phyloP scores from a whole-genome alignment of 2,113 vertebrate genomes.

The Nesospiza acunhae region DNA sequence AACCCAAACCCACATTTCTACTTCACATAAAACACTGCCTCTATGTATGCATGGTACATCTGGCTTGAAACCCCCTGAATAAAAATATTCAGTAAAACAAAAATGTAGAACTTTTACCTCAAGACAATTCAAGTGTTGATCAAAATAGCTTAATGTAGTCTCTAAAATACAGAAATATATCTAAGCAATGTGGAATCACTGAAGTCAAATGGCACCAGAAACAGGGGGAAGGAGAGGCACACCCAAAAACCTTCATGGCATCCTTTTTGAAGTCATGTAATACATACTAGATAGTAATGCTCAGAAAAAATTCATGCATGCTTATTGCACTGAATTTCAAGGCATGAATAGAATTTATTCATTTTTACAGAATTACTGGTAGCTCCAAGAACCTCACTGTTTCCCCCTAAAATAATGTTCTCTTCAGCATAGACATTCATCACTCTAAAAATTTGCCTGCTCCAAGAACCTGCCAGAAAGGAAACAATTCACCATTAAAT shows the following conservation, averaged over 20 bases:
- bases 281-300: neutral
- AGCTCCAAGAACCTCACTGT: neutral
- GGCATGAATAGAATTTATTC: neutral
- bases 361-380: neutral
- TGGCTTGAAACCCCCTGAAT: neutral
- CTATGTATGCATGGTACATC: neutral
- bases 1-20: neutral
- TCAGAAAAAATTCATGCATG: neutral
- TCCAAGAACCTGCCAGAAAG: neutral
- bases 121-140: neutral
- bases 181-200: neutral
- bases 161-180: neutral
- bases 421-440: neutral
- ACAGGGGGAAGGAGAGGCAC: accelerated
- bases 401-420: neutral
- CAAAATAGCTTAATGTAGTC: neutral
- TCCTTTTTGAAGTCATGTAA: neutral
- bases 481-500: neutral
- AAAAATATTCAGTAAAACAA: neutral
- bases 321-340: neutral
- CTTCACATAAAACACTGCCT: neutral
- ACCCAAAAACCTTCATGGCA: neutral
- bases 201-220: neutral
- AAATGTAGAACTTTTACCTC: neutral
- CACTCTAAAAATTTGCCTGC: neutral